Evolutionary conservation across 2,888 invertebrate species (phyloP).

Genomic region (Pteria penguin): DNA sequence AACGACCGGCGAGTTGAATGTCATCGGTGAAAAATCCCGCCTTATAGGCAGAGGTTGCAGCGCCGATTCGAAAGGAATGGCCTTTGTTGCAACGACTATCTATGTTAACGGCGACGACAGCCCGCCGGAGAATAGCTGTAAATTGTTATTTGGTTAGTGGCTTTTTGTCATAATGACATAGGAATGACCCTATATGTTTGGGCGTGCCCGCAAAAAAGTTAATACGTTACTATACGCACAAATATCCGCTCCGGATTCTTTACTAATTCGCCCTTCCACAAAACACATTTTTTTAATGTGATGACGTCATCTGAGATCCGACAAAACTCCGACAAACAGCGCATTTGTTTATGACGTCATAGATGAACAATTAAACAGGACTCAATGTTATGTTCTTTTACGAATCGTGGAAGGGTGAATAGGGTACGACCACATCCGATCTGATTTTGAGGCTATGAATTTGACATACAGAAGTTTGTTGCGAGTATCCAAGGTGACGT

Average conservation of each 20-base stretch:
- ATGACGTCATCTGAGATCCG: too few relatives aligned
- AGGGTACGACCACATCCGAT: not conserved
- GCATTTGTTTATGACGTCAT: too few relatives aligned
- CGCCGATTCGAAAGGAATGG: not conserved
- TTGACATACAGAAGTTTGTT: too few relatives aligned
- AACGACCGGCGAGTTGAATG: not conserved
- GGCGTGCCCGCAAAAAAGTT: not conserved
- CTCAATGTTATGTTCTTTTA: too few relatives aligned
- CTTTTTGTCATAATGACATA: not conserved
- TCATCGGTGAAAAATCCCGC: not conserved
- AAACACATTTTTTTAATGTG: too few relatives aligned
- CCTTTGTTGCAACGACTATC: not conserved
- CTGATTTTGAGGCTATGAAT: not conserved
- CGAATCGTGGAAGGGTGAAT: too few relatives aligned
- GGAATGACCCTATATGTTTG: not conserved
- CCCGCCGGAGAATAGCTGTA: not conserved
- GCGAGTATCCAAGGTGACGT: too few relatives aligned
- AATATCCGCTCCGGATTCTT: too few relatives aligned
- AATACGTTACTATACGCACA: not conserved
- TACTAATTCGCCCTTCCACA: too few relatives aligned
- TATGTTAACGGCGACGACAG: not conserved
- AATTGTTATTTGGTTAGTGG: constrained; percentile 1
- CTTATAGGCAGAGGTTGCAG: not conserved
- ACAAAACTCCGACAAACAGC: too few relatives aligned
- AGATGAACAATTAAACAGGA: too few relatives aligned